Evolutionary conservation across 2,797 vertebrate species (phyloP), one percentile per base, ranked within the genome.

Genomic region (Neoniphon sammara): DNA sequence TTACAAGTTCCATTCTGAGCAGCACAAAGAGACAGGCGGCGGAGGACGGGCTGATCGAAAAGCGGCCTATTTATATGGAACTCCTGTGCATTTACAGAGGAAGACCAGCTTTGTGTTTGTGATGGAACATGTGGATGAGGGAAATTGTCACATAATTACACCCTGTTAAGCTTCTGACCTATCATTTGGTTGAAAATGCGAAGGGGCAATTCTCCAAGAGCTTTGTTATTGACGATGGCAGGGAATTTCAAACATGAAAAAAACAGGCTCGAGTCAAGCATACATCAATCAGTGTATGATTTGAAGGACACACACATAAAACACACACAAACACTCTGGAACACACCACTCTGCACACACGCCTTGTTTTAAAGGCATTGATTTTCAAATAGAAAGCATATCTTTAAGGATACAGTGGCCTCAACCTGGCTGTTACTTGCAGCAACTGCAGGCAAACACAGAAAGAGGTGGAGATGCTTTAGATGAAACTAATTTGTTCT

Each of bases 111-210:
- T 89, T 85, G 81, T 90, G 83, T 87, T 87, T 88, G 81, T 81
- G 83, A 91, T 85, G 86, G 84, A 87, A 89, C 81, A 84, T 77
- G 78, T 79, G 85, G 55, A 85, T 81, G 84, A 87, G 54, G 70
- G 71, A 88, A 89, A 91, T 69, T 81, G 85, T 88, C 87, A 86
- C 72, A 47, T 92, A 92, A 93, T 92, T 91, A 84, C 78, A 86
- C 70, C 83, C 72, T 80, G 88, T 86, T 88, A 72, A 54, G 70
- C 78, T 44, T 74, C 70, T 74, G 87, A 88, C 90, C 90, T 86
- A 73, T 91, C 86, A 92, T 93, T 91, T 91, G 58, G 73, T 75
- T 67, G 75, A 77, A 76, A 86, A n/a, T 73, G 85, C 36, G 72
- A 84, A 83, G 78, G 74, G 34, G 7, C 57, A 30, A 83, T 86